phyloP scores from a whole-genome alignment of 2,797 vertebrate species.

The Sternarchorhynchus goeldii region DNA sequence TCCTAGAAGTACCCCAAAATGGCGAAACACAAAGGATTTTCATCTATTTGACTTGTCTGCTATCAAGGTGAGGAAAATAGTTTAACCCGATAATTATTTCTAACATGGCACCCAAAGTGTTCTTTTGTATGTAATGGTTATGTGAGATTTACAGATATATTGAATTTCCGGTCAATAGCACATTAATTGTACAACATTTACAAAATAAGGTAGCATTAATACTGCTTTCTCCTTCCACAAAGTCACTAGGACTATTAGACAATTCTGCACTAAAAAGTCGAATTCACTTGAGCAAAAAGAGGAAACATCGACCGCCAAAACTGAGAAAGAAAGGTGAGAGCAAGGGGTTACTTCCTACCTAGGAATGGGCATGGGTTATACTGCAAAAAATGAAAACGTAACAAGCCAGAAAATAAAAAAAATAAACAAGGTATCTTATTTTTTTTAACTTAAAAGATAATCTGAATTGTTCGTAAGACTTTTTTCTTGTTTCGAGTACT shows the following conservation, averaged over 20 bases:
- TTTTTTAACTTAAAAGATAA: too few relatives aligned
- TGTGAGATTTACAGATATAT: background rate
- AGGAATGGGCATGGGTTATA: too few relatives aligned
- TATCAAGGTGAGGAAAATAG: conserved; percentile 51
- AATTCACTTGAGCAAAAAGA: conserved; percentile 55
- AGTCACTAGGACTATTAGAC: conserved; percentile 53
- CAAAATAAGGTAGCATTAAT: background rate
- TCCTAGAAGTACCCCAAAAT: conserved; percentile 15
- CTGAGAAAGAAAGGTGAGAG: conserved; percentile 26
- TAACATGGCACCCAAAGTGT: background rate
- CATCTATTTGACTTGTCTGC: conserved; percentile 41
- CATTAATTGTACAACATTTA: background rate
- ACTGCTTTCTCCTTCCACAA: conserved; percentile 20
- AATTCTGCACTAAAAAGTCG: conserved; percentile 54
- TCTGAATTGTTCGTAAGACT: too few relatives aligned
- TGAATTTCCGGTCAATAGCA: background rate
- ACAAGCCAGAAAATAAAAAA: too few relatives aligned
- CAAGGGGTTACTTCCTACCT: background rate
- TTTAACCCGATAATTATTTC: background rate
- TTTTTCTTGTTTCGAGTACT: too few relatives aligned
- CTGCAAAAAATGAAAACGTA: too few relatives aligned
- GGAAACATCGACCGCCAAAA: conserved; percentile 46
- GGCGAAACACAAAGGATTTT: background rate
- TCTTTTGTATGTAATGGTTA: background rate
- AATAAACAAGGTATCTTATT: too few relatives aligned